Conservation (phyloP, 2,888 invertebrate genomes). For the Falcaria lacertinaria region DNA sequence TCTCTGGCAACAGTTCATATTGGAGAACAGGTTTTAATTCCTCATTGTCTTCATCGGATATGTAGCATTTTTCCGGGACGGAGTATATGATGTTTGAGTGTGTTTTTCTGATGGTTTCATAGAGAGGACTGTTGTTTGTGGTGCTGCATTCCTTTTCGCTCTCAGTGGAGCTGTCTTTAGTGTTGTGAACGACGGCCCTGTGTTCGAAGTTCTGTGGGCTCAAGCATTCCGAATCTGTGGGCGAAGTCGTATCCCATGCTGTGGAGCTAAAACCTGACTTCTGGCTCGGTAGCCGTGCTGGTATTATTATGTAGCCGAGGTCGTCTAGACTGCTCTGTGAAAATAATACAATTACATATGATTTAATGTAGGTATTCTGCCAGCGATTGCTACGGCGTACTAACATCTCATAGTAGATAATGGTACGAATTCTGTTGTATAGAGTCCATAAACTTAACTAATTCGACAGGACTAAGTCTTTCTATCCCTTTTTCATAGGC, state of each 20-base stretch:
- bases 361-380: not conserved
- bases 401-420: too few relatives aligned
- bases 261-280: constrained; percentile 47
- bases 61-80: constrained; percentile 43
- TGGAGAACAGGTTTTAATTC: constrained; percentile 27
- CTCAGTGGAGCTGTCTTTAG: constrained; percentile 42
- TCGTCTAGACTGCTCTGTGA: constrained; percentile 56
- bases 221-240: constrained; percentile 58
- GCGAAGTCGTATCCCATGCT: constrained; percentile 52
- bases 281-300: constrained; percentile 48
- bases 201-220: constrained; percentile 51
- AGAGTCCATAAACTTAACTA: too few relatives aligned
- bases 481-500: too few relatives aligned
- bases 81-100: constrained; percentile 26
- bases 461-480: too few relatives aligned
- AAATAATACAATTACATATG: constrained; percentile 1
- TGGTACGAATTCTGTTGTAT: too few relatives aligned
- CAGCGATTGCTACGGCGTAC: too few relatives aligned
- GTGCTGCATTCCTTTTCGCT: constrained; percentile 51
- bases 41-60: constrained; percentile 41
- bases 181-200: constrained; percentile 45
- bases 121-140: constrained; percentile 45
- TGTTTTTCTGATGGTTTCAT: constrained; percentile 50
- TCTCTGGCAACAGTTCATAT: constrained; percentile 45
- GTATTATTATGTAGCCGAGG: constrained; percentile 63